These are phyloP conservation scores for Eurypyga helias DNA, from an alignment of 2,113 vertebrate species.

Conservation along the genomic window DNA sequence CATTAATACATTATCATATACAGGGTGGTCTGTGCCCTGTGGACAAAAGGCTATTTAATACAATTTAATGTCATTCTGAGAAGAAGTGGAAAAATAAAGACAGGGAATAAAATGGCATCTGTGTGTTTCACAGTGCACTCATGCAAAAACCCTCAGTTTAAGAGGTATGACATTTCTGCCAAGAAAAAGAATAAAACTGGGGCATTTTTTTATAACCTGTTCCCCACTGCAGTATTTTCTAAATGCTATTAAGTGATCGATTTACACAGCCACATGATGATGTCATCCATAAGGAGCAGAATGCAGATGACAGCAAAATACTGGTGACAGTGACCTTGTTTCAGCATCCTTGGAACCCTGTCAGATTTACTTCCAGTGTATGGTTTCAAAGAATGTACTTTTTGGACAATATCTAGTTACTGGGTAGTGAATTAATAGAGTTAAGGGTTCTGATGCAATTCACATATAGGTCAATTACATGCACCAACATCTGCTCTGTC, in stretches of 20 bases:
- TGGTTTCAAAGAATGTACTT: conserved; percentile 84
- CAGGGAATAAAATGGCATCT: conserved; percentile 95
- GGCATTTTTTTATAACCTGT: conserved; percentile 84
- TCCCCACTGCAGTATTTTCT: conserved; percentile 83
- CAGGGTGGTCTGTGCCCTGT: conserved; percentile 97
- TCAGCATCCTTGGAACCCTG: conserved; percentile 82
- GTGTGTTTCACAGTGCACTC: conserved; percentile 93
- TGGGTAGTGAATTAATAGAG: conserved; percentile 91
- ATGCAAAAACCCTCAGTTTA: conserved; percentile 87
- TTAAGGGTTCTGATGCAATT: conserved; percentile 99
- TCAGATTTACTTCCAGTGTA: conserved; percentile 84
- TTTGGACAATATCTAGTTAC: conserved; percentile 87
- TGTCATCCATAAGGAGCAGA: conserved; percentile 87
- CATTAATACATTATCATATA: conserved; percentile 99
- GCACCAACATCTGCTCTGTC: conserved; percentile 99
- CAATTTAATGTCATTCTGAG: conserved; percentile 99
- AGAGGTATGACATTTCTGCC: conserved; percentile 87
- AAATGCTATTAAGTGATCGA: conserved; percentile 91
- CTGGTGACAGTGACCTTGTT: conserved; percentile 86
- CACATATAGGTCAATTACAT: conserved; percentile 99
- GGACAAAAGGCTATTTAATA: conserved; percentile 99
- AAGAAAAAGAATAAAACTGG: conserved; percentile 83
- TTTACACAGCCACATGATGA: conserved; percentile 88
- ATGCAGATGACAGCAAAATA: conserved; percentile 86
- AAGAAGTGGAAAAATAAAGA: conserved; percentile 89